These are phyloP conservation scores for Caenorhabditis plicata DNA, from an alignment of 2,888 invertebrate species.

Conservation along the genomic window DNA sequence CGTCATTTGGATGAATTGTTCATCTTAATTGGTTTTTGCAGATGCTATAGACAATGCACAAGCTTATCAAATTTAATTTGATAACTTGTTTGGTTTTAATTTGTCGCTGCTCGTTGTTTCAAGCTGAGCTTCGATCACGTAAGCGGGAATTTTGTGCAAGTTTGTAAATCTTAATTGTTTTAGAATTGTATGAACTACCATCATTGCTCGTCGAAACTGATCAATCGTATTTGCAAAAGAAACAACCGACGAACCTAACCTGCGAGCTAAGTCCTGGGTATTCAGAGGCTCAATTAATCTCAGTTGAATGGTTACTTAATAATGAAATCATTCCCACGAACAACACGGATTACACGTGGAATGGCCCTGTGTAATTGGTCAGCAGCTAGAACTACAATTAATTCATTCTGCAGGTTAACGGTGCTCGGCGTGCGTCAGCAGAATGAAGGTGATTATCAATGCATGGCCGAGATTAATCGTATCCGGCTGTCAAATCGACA, in stretches of 20 bases:
- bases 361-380: conserved; percentile 31
- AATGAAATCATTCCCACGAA: conserved; percentile 34
- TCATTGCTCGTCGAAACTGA: conserved; percentile 38
- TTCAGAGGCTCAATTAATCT: conserved; percentile 20
- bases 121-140: conserved; percentile 6
- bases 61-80: conserved; percentile 1
- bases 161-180: conserved; percentile 2
- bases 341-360: conserved; percentile 29
- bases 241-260: conserved; percentile 30
- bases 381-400: neutral
- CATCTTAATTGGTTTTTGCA: conserved; percentile 2
- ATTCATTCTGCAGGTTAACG: conserved; percentile 32
- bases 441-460: conserved; percentile 59
- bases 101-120: neutral
- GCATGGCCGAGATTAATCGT: conserved; percentile 47
- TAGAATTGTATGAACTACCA: conserved; percentile 49
- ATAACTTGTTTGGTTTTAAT: conserved; percentile 5
- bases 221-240: conserved; percentile 40
- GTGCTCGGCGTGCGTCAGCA: conserved; percentile 31
- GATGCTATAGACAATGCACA: too few relatives aligned
- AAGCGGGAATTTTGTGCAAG: conserved; percentile 1
- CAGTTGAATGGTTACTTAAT: conserved; percentile 51
- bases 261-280: conserved; percentile 45
- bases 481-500: conserved; percentile 48
- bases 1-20: too few relatives aligned